Percentiles rank a stretch among this genome's conserved stretches.
Conservation (phyloP, 2,888 invertebrate genomes). For the Leptopterna dolabrata region DNA sequence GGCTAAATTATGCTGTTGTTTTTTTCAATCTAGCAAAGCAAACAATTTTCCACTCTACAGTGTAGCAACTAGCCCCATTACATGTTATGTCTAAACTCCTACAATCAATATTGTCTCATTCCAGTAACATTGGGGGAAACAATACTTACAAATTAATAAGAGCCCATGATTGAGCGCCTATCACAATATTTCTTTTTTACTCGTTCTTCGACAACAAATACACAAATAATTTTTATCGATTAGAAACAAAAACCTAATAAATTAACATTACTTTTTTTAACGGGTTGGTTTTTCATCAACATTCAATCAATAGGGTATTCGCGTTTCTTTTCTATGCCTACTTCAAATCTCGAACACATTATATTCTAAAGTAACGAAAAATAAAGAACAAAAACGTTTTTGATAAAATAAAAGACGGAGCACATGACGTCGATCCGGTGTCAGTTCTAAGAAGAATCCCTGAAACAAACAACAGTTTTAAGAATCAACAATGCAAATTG, state of each 20-base stretch:
- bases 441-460: slow-evolving; percentile 46
- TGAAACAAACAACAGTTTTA: neutral
- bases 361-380: neutral
- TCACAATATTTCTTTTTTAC: slow-evolving; percentile 29
- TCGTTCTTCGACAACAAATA: neutral
- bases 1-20: neutral
- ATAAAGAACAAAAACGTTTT: neutral
- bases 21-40: neutral
- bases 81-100: slow-evolving; percentile 31
- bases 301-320: neutral
- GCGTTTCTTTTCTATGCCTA: neutral
- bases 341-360: neutral
- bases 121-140: neutral
- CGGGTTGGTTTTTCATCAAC: neutral
- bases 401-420: slow-evolving; percentile 21
- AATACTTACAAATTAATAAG: slow-evolving; percentile 10
- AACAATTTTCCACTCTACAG: neutral
- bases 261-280: slow-evolving; percentile 25
- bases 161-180: slow-evolving; percentile 24
- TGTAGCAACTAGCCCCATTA: neutral
- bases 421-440: neutral
- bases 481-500: too few species aligned
- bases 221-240: neutral
- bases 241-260: slow-evolving; percentile 13
- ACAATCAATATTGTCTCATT: slow-evolving; percentile 47